Conservation (phyloP, 2,113 vertebrate genomes). For the Engystomops pustulosus region DNA sequence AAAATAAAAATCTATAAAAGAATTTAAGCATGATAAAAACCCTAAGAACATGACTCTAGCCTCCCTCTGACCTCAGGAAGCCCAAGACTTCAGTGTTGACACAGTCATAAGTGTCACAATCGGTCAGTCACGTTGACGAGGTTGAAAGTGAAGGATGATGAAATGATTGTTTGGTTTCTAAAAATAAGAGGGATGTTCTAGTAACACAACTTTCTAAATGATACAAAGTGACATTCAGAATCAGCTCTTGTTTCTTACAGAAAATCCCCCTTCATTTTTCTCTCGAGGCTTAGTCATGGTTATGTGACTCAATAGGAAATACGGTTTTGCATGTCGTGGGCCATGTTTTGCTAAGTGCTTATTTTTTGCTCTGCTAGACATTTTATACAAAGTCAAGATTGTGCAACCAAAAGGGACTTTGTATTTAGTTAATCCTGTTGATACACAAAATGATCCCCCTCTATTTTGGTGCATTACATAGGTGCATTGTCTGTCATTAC, state of each 20-base stretch:
- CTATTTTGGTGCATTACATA: background rate
- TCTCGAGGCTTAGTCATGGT: constrained; percentile 36
- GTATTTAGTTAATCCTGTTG: background rate
- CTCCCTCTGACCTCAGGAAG: background rate
- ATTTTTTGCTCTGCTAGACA: constrained; percentile 1
- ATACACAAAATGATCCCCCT: background rate
- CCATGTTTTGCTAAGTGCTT: background rate
- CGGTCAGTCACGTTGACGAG: constrained; percentile 24
- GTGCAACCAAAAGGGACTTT: background rate
- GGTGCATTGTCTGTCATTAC: too few relatives aligned
- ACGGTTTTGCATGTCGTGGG: constrained; percentile 2
- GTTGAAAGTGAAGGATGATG: constrained; percentile 29
- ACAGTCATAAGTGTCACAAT: constrained; percentile 31
- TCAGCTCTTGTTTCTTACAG: constrained; percentile 1
- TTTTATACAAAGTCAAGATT: background rate
- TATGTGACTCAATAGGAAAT: constrained; percentile 36
- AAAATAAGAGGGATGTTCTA: constrained; percentile 43
- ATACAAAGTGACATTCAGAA: constrained; percentile 39
- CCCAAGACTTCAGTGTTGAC: background rate
- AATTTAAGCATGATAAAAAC: too few relatives aligned
- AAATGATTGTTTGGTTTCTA: constrained; percentile 49
- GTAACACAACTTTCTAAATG: constrained; percentile 11
- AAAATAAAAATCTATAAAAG: too few relatives aligned
- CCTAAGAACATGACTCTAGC: background rate
- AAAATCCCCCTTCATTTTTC: constrained; percentile 28